phyloP scores from a whole-genome alignment of 2,888 invertebrate genomes.

The Blastobasis lacticolella region DNA sequence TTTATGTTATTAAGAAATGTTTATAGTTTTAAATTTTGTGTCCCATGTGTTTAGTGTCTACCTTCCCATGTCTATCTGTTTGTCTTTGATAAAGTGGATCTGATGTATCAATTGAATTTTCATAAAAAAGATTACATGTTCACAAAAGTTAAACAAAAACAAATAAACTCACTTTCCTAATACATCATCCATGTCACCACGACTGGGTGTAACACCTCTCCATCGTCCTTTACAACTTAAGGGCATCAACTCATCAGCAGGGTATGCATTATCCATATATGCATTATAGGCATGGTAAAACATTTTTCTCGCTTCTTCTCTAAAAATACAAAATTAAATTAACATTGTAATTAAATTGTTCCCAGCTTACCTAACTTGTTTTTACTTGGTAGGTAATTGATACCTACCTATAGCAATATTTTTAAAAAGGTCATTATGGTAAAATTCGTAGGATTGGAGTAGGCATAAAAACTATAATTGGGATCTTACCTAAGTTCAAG shows the following conservation, averaged over 20 bases:
- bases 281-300: slow-evolving; percentile 97
- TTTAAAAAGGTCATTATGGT: not conserved
- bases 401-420: not conserved
- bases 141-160: too few relatives aligned
- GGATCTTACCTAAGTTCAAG: slow-evolving; percentile 75
- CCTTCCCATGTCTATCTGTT: too few relatives aligned
- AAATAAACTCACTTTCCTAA: slow-evolving; percentile 90
- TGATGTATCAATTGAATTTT: too few relatives aligned
- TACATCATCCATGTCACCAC: slow-evolving; percentile 97
- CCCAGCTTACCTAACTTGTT: not conserved
- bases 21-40: too few relatives aligned
- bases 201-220: slow-evolving; percentile 89
- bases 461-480: not conserved
- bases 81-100: too few relatives aligned
- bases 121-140: too few relatives aligned
- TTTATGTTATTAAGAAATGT: too few relatives aligned
- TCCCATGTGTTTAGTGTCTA: too few relatives aligned
- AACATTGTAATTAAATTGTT: not conserved
- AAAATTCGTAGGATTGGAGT: not conserved
- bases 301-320: slow-evolving; percentile 94
- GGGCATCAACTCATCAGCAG: slow-evolving; percentile 99
- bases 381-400: not conserved
- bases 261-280: slow-evolving; percentile 98
- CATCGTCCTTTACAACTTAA: slow-evolving; percentile 94
- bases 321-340: slow-evolving; percentile 48